Conservation (phyloP, 2,888 invertebrate genomes). For the Blastobasis adustella region DNA sequence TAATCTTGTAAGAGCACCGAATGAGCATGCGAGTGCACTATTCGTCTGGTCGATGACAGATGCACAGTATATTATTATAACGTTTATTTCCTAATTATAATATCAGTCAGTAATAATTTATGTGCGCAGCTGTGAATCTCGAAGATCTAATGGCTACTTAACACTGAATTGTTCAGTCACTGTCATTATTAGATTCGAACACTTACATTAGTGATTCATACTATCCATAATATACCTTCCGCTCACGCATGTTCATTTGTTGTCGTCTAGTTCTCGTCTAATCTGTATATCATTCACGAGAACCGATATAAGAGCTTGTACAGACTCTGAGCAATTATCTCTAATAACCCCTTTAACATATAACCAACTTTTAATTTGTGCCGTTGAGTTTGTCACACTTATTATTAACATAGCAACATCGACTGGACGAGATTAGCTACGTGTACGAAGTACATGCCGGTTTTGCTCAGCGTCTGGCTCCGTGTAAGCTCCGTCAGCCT, state of each 20-base stretch:
- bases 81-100: too few species aligned
- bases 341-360: neutral
- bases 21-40: slow-evolving; percentile 65
- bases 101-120: too few species aligned
- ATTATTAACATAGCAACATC: neutral
- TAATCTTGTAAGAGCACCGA: slow-evolving; percentile 44
- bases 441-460: neutral
- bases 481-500: slow-evolving; percentile 37
- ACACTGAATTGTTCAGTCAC: too few species aligned
- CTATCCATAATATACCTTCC: slow-evolving; percentile 9
- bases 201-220: neutral
- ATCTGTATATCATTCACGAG: slow-evolving; percentile 46
- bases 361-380: too few species aligned
- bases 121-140: too few species aligned
- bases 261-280: slow-evolving; percentile 46
- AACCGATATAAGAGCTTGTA: slow-evolving; percentile 28
- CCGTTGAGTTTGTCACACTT: too few species aligned
- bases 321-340: slow-evolving; percentile 41
- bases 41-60: slow-evolving; percentile 23
- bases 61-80: slow-evolving; percentile 6
- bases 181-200: too few species aligned
- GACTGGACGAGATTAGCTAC: too few species aligned
- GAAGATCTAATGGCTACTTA: too few species aligned
- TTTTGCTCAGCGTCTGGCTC: slow-evolving; percentile 36
- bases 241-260: slow-evolving; percentile 67